phyloP scores from a whole-genome alignment of 2,888 invertebrate genomes.

The Eristalis tenax region DNA sequence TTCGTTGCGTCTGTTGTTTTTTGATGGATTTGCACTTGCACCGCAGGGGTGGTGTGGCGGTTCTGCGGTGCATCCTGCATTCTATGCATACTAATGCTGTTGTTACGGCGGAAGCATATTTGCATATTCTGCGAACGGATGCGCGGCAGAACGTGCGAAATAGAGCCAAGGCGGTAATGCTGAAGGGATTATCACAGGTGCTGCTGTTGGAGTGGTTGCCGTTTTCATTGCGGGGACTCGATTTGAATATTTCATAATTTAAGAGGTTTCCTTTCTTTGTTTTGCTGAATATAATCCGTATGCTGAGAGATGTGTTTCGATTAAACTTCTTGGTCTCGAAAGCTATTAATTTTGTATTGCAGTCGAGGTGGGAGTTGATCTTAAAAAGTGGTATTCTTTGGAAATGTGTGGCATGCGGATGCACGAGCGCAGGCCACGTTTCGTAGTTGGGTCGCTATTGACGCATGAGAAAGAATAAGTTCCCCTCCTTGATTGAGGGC shows the following conservation, averaged over 20 bases:
- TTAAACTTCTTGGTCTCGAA: slow-evolving; percentile 32
- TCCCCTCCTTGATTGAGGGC: too few species aligned
- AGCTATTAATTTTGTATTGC: slow-evolving; percentile 24
- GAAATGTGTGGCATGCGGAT: neutral
- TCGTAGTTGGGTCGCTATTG: too few species aligned
- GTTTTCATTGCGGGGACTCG: slow-evolving; percentile 23
- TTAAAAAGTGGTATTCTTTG: neutral
- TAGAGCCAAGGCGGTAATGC: slow-evolving; percentile 56
- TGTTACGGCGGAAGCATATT: slow-evolving; percentile 54
- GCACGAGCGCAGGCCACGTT: neutral
- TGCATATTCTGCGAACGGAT: slow-evolving; percentile 55
- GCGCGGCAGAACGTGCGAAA: slow-evolving; percentile 49
- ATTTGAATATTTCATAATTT: slow-evolving; percentile 53
- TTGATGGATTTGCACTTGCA: neutral
- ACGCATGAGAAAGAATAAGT: too few species aligned
- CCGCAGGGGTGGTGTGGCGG: slow-evolving; percentile 9
- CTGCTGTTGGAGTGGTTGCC: slow-evolving; percentile 30
- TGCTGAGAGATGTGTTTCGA: slow-evolving; percentile 37
- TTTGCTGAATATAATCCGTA: slow-evolving; percentile 2
- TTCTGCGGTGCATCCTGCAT: slow-evolving; percentile 46
- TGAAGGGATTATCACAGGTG: slow-evolving; percentile 67
- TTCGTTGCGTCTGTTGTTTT: neutral
- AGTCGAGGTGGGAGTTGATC: neutral
- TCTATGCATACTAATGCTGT: slow-evolving; percentile 66
- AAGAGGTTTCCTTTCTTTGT: neutral